Evolutionary conservation across 2,113 vertebrate species (phyloP).

Genomic region (Rhinichthys klamathensis): DNA sequence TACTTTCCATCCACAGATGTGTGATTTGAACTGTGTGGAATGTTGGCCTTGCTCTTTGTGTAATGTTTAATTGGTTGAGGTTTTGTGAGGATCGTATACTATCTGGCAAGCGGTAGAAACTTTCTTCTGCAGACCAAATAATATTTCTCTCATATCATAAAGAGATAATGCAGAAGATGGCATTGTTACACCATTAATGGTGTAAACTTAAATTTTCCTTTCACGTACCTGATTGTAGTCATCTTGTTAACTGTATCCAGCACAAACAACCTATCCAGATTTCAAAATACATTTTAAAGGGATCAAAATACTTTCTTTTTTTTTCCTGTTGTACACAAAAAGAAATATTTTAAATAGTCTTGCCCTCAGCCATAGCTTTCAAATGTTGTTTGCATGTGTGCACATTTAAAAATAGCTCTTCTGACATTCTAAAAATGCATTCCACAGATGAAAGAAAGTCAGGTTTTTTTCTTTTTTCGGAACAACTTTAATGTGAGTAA

Average conservation of each 20-base stretch:
- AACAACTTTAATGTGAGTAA: no score
- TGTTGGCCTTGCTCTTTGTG: conserved; percentile 60
- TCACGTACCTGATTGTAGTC: not conserved
- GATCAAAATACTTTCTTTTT: not conserved
- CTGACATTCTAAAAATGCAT: not conserved
- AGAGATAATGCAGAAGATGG: not conserved
- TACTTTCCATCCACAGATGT: conserved; percentile 45
- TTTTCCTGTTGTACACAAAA: not conserved
- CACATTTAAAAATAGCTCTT: not conserved
- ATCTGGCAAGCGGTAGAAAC: not conserved
- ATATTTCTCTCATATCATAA: not conserved
- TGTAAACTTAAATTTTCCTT: not conserved
- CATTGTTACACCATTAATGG: not conserved
- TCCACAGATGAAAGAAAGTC: not conserved
- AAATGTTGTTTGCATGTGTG: no score
- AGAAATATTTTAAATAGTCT: not conserved
- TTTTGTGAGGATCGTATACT: conserved; percentile 10
- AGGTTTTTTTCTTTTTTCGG: no score
- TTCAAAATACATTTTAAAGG: not conserved
- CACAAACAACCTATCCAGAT: not conserved
- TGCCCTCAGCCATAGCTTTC: not conserved
- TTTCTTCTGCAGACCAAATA: conserved; percentile 8
- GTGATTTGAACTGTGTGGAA: conserved; percentile 58
- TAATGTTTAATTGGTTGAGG: conserved; percentile 64
- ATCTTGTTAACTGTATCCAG: not conserved